These are phyloP conservation scores for Trachymyrmex cornetzi DNA, from an alignment of 1,140 invertebrate species.

Conservation along the genomic window DNA sequence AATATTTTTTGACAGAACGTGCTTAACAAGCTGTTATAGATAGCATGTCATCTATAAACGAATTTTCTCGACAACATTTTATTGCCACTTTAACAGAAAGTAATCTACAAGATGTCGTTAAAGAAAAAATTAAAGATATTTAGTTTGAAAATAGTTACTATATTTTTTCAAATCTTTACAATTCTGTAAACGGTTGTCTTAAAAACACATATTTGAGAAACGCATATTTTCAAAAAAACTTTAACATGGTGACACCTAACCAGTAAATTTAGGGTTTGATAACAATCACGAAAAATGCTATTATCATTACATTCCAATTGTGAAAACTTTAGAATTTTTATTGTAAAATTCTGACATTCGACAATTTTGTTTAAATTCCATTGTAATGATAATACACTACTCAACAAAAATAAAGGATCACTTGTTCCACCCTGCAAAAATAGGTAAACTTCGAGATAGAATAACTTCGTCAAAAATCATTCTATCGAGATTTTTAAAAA, in stretches of 20 bases:
- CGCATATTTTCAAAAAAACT: background rate
- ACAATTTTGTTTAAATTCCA: constrained; percentile 25
- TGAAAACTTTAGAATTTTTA: constrained; percentile 8
- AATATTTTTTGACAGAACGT: constrained; percentile 27
- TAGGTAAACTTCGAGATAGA: too few relatives aligned
- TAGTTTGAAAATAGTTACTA: background rate
- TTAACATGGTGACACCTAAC: background rate
- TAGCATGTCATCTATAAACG: constrained; percentile 13
- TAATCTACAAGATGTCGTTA: background rate
- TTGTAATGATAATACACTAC: background rate
- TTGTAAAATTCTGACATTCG: background rate
- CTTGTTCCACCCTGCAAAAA: too few relatives aligned
- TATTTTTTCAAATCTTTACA: background rate
- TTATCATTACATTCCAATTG: constrained; percentile 28
- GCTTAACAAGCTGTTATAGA: constrained; percentile 14
- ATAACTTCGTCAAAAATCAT: too few relatives aligned
- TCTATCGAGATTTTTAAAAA: too few relatives aligned
- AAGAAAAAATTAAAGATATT: constrained; percentile 18
- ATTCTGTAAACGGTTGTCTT: constrained; percentile 2
- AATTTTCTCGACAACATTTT: background rate
- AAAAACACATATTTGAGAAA: background rate
- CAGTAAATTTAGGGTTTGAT: constrained; percentile 11
- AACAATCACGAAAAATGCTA: background rate
- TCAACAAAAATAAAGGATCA: too few relatives aligned
- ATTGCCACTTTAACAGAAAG: background rate